A percentile compares a stretch with the other conserved stretches of the same genome.
These are phyloP conservation scores for Agelaius tricolor DNA, from an alignment of 2,113 vertebrate genomes.

Conservation along the genomic window DNA sequence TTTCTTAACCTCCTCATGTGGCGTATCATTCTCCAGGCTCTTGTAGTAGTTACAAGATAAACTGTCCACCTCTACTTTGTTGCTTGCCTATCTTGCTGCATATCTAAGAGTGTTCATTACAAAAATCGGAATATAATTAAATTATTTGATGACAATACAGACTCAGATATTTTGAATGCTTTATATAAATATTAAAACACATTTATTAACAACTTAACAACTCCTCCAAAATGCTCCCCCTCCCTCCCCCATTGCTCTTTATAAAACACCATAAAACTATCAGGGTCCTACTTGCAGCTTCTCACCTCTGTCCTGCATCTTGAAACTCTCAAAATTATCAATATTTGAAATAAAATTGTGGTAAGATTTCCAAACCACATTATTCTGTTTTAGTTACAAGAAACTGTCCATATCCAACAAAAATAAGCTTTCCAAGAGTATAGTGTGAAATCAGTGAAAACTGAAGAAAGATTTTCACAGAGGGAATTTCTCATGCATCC, in stretches of 20 bases:
- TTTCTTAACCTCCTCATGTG: neutral
- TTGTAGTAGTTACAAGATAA: neutral
- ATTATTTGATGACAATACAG: neutral
- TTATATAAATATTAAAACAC: neutral
- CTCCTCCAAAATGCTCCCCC: neutral
- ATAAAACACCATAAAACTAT: neutral
- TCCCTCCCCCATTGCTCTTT: neutral
- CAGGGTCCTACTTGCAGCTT: neutral
- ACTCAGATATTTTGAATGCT: neutral
- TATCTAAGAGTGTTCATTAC: neutral
- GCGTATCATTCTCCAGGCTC: neutral
- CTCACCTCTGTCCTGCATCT: neutral
- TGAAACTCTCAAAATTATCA: neutral
- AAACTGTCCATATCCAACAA: neutral
- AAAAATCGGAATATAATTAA: neutral
- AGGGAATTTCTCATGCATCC: neutral
- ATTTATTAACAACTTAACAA: slow-evolving; percentile 42
- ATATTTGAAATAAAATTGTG: neutral
- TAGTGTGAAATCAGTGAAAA: neutral
- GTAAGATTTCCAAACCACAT: neutral
- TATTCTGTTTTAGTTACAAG: neutral
- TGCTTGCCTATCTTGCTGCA: neutral
- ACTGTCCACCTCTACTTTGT: neutral
- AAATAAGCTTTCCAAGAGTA: neutral
- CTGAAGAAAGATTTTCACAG: neutral